A percentile compares a stretch with the other conserved stretches of the same genome.
Evolutionary conservation across 2,888 invertebrate species (phyloP).

Genomic region (Chloroclystis v-ata): DNA sequence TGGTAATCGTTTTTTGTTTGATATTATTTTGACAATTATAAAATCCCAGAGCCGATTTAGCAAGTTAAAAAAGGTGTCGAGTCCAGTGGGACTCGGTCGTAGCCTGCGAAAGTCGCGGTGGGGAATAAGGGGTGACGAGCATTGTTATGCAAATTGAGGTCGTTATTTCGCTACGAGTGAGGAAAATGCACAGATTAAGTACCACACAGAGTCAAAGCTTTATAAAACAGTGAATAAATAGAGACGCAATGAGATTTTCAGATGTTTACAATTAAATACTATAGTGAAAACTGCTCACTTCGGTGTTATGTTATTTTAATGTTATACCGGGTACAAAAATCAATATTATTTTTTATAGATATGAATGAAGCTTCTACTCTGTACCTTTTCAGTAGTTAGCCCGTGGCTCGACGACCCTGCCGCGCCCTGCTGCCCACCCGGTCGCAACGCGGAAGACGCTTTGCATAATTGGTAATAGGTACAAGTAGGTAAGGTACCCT

Average conservation of each 20-base stretch:
- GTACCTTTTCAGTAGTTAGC: not conserved
- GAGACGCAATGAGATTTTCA: not conserved
- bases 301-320: not conserved
- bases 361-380: slow-evolving; percentile 8
- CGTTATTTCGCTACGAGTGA: slow-evolving; percentile 77
- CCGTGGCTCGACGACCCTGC: slow-evolving; percentile 59
- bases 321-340: not conserved
- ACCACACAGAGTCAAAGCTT: slow-evolving; percentile 11
- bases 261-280: not conserved
- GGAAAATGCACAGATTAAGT: slow-evolving; percentile 55
- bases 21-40: slow-evolving; percentile 28
- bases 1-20: slow-evolving; percentile 16
- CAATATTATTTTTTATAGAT: no score
- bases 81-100: slow-evolving; percentile 64
- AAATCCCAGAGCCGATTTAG: slow-evolving; percentile 50
- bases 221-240: slow-evolving; percentile 1
- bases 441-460: slow-evolving; percentile 68
- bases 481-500: slow-evolving; percentile 60
- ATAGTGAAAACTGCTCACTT: not conserved
- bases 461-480: slow-evolving; percentile 72
- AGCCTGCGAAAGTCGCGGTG: slow-evolving; percentile 71
- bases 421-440: slow-evolving; percentile 37
- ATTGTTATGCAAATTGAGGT: slow-evolving; percentile 79
- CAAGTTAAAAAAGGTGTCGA: slow-evolving; percentile 59
- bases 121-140: slow-evolving; percentile 75